A percentile compares a stretch with the other conserved stretches of the same genome.
These are phyloP conservation scores for Lepetodrilus schrolli DNA, from an alignment of 2,888 invertebrate species.

Conservation along the genomic window DNA sequence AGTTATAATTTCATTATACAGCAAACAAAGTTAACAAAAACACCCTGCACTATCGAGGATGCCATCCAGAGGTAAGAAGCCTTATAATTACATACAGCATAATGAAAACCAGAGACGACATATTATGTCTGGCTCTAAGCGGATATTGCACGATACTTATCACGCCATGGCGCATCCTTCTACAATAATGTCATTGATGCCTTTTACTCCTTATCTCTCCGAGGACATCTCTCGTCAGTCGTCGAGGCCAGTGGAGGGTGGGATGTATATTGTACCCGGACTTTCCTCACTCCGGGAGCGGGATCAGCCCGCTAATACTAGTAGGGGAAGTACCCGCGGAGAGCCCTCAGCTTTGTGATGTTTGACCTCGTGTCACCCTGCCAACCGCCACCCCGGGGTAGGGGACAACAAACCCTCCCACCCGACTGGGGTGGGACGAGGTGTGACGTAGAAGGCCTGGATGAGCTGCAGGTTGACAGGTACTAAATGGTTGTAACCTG, in stretches of 20 bases:
- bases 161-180: not conserved
- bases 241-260: not conserved
- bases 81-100: not conserved
- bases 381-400: constrained; percentile 4
- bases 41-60: not conserved
- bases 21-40: constrained; percentile 13
- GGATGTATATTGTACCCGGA: not conserved
- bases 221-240: not conserved
- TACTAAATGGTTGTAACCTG: too few species aligned
- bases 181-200: not conserved
- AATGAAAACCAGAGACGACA: too few species aligned
- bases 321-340: not conserved
- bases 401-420: not conserved
- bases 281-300: not conserved
- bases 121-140: too few species aligned
- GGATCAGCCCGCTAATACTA: not conserved
- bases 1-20: constrained; percentile 23
- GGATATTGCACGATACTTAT: not conserved
- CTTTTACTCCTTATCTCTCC: not conserved
- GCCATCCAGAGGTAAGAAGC: not conserved
- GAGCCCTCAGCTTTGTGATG: not conserved
- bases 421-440: not conserved
- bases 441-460: too few species aligned
- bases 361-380: not conserved
- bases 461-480: too few species aligned